phyloP scores from a whole-genome alignment of 2,797 vertebrate genomes.

The Rhinichthys osculus region DNA sequence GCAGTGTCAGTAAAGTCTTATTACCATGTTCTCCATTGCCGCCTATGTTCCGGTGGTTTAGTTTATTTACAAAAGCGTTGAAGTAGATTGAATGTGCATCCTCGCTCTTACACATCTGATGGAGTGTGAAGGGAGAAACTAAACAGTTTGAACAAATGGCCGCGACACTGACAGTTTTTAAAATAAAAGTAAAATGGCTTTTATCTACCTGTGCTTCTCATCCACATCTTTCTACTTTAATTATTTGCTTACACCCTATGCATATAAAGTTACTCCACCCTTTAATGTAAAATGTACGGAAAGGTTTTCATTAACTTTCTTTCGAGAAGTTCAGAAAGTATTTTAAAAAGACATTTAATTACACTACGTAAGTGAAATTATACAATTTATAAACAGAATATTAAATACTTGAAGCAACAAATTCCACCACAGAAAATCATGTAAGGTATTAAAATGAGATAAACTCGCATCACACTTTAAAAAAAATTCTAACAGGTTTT shows the following conservation, averaged over 20 bases:
- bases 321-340: not conserved
- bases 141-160: conserved; percentile 38
- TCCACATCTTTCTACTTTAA: not conserved
- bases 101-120: conserved; percentile 47
- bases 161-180: conserved; percentile 45
- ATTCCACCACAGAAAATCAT: not conserved
- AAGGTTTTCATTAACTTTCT: not conserved
- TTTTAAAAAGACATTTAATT: not conserved
- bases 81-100: conserved; percentile 50
- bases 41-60: conserved; percentile 27
- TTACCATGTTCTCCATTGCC: conserved; percentile 59
- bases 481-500: not conserved
- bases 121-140: conserved; percentile 41
- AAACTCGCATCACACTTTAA: not conserved
- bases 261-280: conserved; percentile 5
- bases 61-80: conserved; percentile 44
- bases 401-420: not conserved
- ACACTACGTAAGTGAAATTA: not conserved
- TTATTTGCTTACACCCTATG: not conserved
- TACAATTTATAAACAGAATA: not conserved
- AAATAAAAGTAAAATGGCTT: conserved; percentile 50
- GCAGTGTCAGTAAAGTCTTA: not conserved
- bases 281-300: not conserved
- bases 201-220: not conserved
- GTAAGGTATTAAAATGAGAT: not conserved